Conservation (phyloP, 2,797 vertebrate species). For the Bovichtus variegatus region DNA sequence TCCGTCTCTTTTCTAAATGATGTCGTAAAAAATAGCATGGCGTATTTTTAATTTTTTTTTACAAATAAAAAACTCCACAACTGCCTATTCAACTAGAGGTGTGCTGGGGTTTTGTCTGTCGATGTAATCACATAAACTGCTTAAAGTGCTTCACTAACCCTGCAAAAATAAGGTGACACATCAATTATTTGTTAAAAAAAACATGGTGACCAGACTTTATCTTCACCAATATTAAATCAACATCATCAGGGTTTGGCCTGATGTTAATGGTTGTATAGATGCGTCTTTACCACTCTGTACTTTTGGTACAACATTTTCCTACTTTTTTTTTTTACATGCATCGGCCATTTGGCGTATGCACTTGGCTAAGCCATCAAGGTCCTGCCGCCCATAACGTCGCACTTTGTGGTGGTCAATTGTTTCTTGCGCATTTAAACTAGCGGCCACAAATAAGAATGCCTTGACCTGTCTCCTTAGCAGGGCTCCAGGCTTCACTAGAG, state of each 20-base stretch:
- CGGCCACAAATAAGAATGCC: neutral
- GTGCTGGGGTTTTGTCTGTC: neutral
- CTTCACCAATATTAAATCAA: neutral
- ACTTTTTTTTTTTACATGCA: neutral
- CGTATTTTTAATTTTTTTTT: no score
- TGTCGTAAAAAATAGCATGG: neutral
- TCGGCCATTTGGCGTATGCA: neutral
- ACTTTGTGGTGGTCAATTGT: neutral
- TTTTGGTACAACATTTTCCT: neutral
- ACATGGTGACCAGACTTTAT: neutral
- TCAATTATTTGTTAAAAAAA: neutral
- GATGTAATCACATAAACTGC: neutral
- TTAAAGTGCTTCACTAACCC: neutral
- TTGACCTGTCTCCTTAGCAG: slow-evolving; percentile 13
- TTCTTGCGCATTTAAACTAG: neutral
- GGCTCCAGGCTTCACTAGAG: slow-evolving; percentile 15
- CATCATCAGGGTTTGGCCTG: neutral
- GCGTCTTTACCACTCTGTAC: neutral
- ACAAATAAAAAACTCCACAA: neutral
- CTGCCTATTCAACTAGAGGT: neutral
- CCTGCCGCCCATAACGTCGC: neutral
- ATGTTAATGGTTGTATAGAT: neutral
- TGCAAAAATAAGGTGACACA: neutral
- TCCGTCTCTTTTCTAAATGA: neutral
- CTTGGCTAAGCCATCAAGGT: neutral